A percentile compares a stretch with the other conserved stretches of the same genome.
phyloP scores from a whole-genome alignment of 1,140 invertebrate species.

The Ladona fulva region DNA sequence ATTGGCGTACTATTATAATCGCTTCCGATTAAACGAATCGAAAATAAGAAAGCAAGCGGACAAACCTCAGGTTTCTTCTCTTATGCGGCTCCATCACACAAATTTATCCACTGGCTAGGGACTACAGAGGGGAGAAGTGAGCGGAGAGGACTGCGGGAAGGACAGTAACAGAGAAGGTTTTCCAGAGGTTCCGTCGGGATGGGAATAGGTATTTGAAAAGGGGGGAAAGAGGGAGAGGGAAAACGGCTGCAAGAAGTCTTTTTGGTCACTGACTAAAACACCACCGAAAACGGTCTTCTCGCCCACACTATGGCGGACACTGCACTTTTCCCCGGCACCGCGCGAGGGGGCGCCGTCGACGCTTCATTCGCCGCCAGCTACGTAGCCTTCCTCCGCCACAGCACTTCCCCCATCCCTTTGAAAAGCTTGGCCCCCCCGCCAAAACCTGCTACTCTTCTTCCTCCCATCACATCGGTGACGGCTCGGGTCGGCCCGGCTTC shows the following conservation, averaged over 20 bases:
- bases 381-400: background rate
- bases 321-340: conserved; percentile 1
- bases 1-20: background rate
- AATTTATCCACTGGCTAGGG: background rate
- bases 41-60: background rate
- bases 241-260: background rate
- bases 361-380: conserved; percentile 1
- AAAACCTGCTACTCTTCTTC: conserved; percentile 9
- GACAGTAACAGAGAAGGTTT: background rate
- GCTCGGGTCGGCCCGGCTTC: background rate
- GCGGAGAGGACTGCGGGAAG: background rate
- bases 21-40: background rate
- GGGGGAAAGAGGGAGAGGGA: background rate
- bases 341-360: background rate
- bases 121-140: background rate
- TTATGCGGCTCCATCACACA: background rate
- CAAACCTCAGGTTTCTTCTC: background rate
- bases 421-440: conserved; percentile 4
- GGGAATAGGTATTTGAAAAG: background rate
- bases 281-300: background rate
- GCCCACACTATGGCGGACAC: background rate
- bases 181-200: background rate
- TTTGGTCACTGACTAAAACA: conserved; percentile 1
- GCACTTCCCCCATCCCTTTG: conserved; percentile 1
- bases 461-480: conserved; percentile 6